Evolutionary conservation across 64 coral and sea anemone species (phyloP), one percentile per base, ranked within the genome.

Genomic region (Stichodactyla mertensii): DNA sequence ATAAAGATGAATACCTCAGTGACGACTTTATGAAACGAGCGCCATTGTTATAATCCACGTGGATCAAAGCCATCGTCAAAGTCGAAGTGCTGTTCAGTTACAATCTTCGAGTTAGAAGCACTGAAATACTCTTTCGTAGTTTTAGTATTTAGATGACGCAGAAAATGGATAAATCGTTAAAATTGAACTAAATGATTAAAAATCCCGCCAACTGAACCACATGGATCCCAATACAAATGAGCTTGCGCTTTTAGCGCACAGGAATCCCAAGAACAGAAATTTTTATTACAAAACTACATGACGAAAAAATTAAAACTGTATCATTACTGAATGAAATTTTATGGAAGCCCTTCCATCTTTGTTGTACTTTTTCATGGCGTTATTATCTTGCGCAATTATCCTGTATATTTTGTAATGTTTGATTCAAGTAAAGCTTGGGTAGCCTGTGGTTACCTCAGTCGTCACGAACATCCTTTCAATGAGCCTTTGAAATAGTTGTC

Each of bases 131-230:
- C 69, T 74, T 5, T 24, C 10, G 26, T 28, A 74, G 69, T 74
- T 27, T 11, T 31, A 74, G 8, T 74, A 9, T 28, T 18, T 10
- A 74, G 24, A 74, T 74, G 69, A 74, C 69, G 69, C 27, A 74
- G 69, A 74, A 74, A 28, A 74, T 74, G 69, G 24, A 12, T 74
- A 74, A 74, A 74, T 74, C 69, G n/a, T 74, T 36, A 74, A 74
- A 74, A 74, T 71, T 0, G 66, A 71, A 71, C 6, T 23, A 19
- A 19, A 26, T 8, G 0, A 24, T 27, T n/a, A n/a, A 74, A 74
- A 31, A n/a, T 74, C 69, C 22, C 69, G 69, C 69, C 69, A 74
- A 74, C 16, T 27, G 4, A 4, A 0, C 23, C 69, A 74, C 69
- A 74, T 23, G 69, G 69, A 27, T 74, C 69, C 69, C n/a, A 74